Evolutionary conservation across 2,113 vertebrate species (phyloP), one percentile per base, ranked within the genome.

Genomic region (Pituophis catenifer): DNA sequence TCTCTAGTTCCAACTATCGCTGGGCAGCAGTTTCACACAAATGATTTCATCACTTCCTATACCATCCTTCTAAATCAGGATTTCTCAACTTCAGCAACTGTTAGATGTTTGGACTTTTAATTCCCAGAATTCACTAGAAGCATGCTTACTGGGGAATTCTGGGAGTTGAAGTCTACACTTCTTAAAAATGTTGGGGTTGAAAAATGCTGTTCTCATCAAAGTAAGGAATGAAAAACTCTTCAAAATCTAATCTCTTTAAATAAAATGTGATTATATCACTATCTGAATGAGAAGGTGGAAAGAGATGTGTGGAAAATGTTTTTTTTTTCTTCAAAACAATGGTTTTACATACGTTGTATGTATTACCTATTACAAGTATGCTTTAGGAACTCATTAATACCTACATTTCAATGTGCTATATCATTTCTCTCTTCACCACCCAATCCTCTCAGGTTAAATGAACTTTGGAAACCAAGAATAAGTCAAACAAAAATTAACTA

Each of bases 401-500:
- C 52, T 29, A 58, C 10, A 29, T 58, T 58, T 58, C 62, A 53
- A 58, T 15, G 26, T 9, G 59, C 5, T 3, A 57, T 86, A 52
- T 48, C 55, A 13, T 90, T 52, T 21, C 52, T 44, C 59, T 65
- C 86, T 55, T 89, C 33, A 50, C 19, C 26, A 59, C 24, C 10
- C 54, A 12, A 59, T 19, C 24, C 70, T 5, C 38, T 62, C 75
- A 86, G 53, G 23, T 62, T 86, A 13, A 23, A n/a, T 24, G 89
- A 90, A 86, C 92, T 93, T 90, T 90, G 81, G 89, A 93, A 93
- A 58, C 29, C 23, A 90, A 59, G 33, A 57, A 53, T 55, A 89
- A 92, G 88, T 44, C 89, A 90, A 92, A 89, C 89, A 93, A 90
- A 81, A 65, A 90, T 13, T n/a, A 62, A 92, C 91, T 55, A 88